Percentiles rank a stretch among this genome's conserved stretches.
Evolutionary conservation across 2,888 invertebrate genomes (phyloP).

Genomic region (Spodoptera littoralis): DNA sequence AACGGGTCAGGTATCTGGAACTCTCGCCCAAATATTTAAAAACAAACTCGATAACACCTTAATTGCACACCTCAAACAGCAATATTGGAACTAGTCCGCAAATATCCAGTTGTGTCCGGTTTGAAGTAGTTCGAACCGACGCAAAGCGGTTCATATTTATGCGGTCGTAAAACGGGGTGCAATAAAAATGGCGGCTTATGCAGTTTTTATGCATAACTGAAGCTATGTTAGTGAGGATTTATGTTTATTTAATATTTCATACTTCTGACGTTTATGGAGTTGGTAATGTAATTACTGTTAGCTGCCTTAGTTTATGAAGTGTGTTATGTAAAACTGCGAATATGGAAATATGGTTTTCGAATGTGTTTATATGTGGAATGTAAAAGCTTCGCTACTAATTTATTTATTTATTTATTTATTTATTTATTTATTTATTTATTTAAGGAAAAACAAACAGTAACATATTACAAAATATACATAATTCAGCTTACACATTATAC

Average conservation of each 20-base stretch:
- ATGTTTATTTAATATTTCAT: conserved; percentile 51
- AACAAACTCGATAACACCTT: conserved; percentile 8
- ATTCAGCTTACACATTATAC: too few relatives aligned
- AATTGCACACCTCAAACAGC: conserved; percentile 28
- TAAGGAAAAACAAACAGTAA: too few relatives aligned
- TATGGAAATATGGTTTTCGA: conserved; percentile 5
- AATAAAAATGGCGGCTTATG: conserved; percentile 66
- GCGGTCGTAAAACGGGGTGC: conserved; percentile 61
- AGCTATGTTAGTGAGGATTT: conserved; percentile 46
- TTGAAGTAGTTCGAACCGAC: conserved; percentile 32
- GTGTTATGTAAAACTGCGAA: conserved; percentile 23
- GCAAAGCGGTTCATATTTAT: conserved; percentile 62
- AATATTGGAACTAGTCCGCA: conserved; percentile 50
- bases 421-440: too few relatives aligned
- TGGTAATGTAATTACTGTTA: conserved; percentile 37
- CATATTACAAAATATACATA: too few relatives aligned
- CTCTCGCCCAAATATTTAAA: too few relatives aligned
- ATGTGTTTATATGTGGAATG: background rate
- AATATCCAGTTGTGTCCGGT: conserved; percentile 43
- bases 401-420: too few relatives aligned
- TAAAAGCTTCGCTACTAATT: too few relatives aligned
- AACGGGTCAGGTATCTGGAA: too few relatives aligned
- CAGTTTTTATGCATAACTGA: conserved; percentile 66
- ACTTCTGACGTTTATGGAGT: conserved; percentile 44
- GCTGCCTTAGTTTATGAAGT: conserved; percentile 28